Evolutionary conservation across 2,888 invertebrate genomes (phyloP).

Genomic region (Vannuccia rotundouncinata): DNA sequence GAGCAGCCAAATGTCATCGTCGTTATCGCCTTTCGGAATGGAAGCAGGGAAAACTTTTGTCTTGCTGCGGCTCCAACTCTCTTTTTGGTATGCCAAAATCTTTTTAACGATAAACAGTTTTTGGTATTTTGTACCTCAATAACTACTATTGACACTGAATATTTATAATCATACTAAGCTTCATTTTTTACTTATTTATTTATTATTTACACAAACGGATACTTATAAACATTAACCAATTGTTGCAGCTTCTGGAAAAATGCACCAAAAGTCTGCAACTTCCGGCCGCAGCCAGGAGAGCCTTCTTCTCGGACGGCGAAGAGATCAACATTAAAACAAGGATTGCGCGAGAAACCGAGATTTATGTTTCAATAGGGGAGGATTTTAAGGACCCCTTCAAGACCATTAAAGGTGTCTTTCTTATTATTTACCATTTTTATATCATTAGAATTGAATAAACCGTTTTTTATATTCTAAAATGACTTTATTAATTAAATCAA

Average conservation of each 20-base stretch:
- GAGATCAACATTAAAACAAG: constrained; percentile 49
- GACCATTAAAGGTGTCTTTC: constrained; percentile 11
- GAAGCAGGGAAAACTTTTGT: background rate
- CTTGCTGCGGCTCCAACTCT: background rate
- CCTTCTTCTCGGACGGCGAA: constrained; percentile 52
- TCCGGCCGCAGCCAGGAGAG: constrained; percentile 51
- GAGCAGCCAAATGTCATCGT: background rate
- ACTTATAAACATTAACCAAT: too few relatives aligned
- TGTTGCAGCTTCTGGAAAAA: constrained; percentile 47
- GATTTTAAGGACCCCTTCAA: constrained; percentile 50
- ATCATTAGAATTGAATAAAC: too few relatives aligned
- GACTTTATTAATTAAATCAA: background rate
- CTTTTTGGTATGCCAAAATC: background rate
- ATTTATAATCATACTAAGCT: too few relatives aligned
- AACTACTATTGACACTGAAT: too few relatives aligned
- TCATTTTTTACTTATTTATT: too few relatives aligned
- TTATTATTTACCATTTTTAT: background rate
- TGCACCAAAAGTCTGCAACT: constrained; percentile 52
- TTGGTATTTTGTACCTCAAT: too few relatives aligned
- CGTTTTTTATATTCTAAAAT: too few relatives aligned
- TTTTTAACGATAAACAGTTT: too few relatives aligned
- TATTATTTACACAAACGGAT: too few relatives aligned
- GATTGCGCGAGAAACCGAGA: constrained; percentile 47
- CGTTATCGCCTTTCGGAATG: background rate
- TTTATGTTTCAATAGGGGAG: constrained; percentile 53